Base-by-base conservation (phyloP, 2,113 vertebrate genomes). In the Hyperopisus bebe region DNA sequence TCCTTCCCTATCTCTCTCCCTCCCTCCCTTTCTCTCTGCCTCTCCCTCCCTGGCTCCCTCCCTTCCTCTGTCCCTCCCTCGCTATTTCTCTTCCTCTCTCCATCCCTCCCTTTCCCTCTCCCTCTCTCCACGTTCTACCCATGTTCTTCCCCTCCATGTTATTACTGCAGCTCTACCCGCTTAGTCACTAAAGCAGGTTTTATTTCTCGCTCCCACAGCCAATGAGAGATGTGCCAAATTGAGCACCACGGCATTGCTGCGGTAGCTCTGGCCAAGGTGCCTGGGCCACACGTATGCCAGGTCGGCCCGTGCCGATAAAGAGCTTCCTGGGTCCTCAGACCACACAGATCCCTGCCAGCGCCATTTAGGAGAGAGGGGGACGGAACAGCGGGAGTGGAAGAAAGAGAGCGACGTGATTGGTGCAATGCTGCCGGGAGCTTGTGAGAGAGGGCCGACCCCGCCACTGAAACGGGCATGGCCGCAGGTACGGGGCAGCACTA, bases 201-300 rank as follows among this genome's bases (percentile, higher is more conserved):
- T 89, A 92, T 92, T 91, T 92, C 90, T 92, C 91, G 91, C 83
- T 92, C 89, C 90, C 11, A 9, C 70, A 35, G 87, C 87, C 89
- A 90, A 84, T 62, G 90, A 90, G 91, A 88, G 21, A 53, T 89
- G 77, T 35, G 4, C 82, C 80, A 90, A 90, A 89, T 24, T 1
- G 88, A 91, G 90, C 88, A 77, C 88, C 90, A 89, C 89, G 91
- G 55, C 80, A 58, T 0, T 5, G 86, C 88, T 39, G 48, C 62
- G 53, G 70, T 70, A 80, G 90, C 91, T 90, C 88, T 84, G 70
- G 80, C 42, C 35, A 46, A 83, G 80, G 21, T 42, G 58, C 89
- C 35, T 31, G 24, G 44, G 88, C 66, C 88, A 58, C 62, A 53
- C 24, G 62, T 88, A 86, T 88, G 80, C 70, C 62, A 84, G 89